Conservation (phyloP, 2,888 invertebrate species). For the Orchesella flavescens region DNA sequence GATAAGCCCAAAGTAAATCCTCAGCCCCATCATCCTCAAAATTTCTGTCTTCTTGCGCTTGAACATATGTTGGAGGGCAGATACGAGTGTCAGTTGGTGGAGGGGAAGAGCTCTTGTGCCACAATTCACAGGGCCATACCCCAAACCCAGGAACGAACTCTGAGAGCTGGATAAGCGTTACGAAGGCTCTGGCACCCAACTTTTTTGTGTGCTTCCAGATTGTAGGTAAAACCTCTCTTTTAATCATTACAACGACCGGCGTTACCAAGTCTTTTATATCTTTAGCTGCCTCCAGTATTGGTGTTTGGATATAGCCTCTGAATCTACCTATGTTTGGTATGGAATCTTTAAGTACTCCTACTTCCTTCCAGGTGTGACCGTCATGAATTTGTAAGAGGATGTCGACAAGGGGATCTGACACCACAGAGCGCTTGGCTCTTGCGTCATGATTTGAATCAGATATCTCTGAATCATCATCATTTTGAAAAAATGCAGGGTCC, state of each 20-base stretch:
- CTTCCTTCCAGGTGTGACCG: background rate
- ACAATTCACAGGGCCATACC: background rate
- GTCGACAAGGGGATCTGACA: background rate
- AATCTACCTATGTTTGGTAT: constrained; percentile 22
- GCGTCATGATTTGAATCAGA: no score
- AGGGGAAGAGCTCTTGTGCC: background rate
- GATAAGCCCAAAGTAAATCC: background rate
- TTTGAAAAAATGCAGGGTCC: constrained; percentile 13
- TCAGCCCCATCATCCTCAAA: constrained; percentile 5
- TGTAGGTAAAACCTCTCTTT: background rate
- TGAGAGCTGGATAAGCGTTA: no score
- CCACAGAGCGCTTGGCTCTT: background rate
- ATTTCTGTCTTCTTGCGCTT: constrained; percentile 4
- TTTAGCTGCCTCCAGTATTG: background rate
- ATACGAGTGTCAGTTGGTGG: constrained; percentile 20
- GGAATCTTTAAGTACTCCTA: background rate
- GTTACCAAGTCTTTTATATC: background rate
- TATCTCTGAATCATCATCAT: background rate
- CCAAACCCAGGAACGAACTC: background rate
- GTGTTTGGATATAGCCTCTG: background rate
- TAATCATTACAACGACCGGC: background rate
- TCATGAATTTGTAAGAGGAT: constrained; percentile 23
- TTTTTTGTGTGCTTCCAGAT: background rate
- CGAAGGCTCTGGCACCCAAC: no score
- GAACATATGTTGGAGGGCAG: constrained; percentile 1